These are phyloP conservation scores for Synanthedon myopaeformis DNA, from an alignment of 2,888 invertebrate genomes.

Conservation along the genomic window DNA sequence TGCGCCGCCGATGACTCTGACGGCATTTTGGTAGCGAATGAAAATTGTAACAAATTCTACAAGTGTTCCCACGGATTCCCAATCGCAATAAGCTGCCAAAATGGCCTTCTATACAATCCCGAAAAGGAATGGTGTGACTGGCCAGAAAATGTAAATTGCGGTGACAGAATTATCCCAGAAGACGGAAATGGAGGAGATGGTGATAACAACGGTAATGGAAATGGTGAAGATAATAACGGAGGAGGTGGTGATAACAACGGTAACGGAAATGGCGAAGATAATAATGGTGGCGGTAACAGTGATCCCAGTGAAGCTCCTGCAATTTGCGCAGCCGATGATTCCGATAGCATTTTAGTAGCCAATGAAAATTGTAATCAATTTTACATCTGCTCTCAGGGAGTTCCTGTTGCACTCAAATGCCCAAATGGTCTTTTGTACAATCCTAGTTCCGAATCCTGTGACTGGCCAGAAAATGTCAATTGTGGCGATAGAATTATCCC, in stretches of 20 bases:
- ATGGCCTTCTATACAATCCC: slow-evolving; percentile 17
- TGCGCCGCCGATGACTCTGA: slow-evolving; percentile 20
- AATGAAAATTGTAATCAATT: slow-evolving; percentile 30
- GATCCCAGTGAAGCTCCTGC: slow-evolving; percentile 20
- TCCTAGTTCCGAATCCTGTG: slow-evolving; percentile 17
- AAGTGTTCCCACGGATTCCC: slow-evolving; percentile 18
- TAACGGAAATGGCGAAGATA: slow-evolving; percentile 9
- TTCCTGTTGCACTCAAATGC: slow-evolving; percentile 15
- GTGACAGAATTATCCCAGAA: slow-evolving; percentile 13
- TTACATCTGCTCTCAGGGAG: slow-evolving; percentile 20
- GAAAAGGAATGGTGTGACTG: slow-evolving; percentile 20
- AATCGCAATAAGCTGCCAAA: slow-evolving; percentile 13
- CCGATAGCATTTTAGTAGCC: slow-evolving; percentile 18
- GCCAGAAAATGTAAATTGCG: slow-evolving; percentile 21
- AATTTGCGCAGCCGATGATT: slow-evolving; percentile 19
- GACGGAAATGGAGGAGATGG: not conserved
- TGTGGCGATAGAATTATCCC: slow-evolving; percentile 18
- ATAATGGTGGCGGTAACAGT: slow-evolving; percentile 8
- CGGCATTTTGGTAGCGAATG: slow-evolving; percentile 18
- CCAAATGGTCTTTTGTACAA: slow-evolving; percentile 17
- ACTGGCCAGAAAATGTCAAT: slow-evolving; percentile 20
- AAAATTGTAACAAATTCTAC: slow-evolving; percentile 29
- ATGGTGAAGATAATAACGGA: not conserved
- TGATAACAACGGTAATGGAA: not conserved
- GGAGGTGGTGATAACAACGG: slow-evolving; percentile 8